These are phyloP conservation scores for Lagodon rhomboides DNA, from an alignment of 2,797 vertebrate genomes.

Conservation along the genomic window DNA sequence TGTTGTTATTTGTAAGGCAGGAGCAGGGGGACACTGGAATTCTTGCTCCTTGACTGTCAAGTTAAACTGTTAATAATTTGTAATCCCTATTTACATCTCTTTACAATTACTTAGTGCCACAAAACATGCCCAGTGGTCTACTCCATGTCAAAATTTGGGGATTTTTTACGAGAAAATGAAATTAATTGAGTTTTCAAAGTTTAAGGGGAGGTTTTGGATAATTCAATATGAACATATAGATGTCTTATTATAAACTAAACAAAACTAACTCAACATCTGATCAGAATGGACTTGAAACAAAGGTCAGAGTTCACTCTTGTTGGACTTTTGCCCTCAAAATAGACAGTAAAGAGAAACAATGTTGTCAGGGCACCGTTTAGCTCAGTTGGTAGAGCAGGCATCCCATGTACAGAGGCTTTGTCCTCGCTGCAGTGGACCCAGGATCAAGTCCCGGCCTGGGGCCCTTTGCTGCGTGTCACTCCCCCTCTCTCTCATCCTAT, in stretches of 20 bases:
- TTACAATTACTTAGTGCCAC: constrained; percentile 8
- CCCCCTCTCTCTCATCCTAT: too few relatives aligned
- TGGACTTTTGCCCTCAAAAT: background rate
- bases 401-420: too few relatives aligned
- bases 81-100: background rate
- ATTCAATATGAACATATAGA: background rate
- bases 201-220: background rate
- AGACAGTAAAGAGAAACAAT: background rate
- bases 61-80: background rate
- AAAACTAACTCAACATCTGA: background rate
- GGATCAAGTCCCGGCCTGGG: too few relatives aligned
- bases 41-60: background rate
- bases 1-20: background rate
- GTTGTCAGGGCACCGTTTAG: too few relatives aligned
- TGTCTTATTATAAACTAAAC: background rate
- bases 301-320: background rate
- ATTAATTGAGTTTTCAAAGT: background rate
- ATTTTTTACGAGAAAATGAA: constrained; percentile 17
- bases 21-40: background rate
- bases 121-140: background rate
- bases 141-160: background rate
- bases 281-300: background rate
- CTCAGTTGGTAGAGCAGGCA: too few relatives aligned
- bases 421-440: too few relatives aligned
- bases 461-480: too few relatives aligned